phyloP scores from a whole-genome alignment of 2,797 vertebrate species.

The Manis crassicaudata region DNA sequence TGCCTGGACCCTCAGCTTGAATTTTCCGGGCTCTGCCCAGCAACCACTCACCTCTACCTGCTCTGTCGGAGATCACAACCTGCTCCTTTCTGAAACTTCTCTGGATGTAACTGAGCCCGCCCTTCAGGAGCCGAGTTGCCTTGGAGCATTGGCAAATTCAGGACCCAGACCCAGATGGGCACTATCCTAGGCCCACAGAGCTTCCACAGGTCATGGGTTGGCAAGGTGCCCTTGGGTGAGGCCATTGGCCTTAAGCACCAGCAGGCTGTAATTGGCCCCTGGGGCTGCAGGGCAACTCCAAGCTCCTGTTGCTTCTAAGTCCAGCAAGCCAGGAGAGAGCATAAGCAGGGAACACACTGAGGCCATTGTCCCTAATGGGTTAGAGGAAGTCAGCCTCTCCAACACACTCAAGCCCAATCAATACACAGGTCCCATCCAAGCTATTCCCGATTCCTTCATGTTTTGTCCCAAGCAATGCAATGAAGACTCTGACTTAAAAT shows the following conservation, averaged over 20 bases:
- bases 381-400: neutral
- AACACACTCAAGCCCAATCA: neutral
- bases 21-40: neutral
- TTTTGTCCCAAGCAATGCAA: neutral
- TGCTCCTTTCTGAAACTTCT: neutral
- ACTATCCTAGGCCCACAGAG: neutral
- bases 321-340: neutral
- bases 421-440: neutral
- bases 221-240: neutral
- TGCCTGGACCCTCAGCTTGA: neutral
- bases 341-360: rapidly evolving
- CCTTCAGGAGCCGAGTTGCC: neutral
- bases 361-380: neutral
- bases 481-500: neutral
- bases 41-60: neutral
- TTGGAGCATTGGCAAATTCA: neutral
- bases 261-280: neutral
- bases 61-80: too few relatives aligned
- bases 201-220: neutral
- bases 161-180: neutral
- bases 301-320: neutral
- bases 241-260: neutral
- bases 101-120: neutral
- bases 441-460: neutral
- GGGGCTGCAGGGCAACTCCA: neutral